phyloP scores from a whole-genome alignment of 2,888 invertebrate genomes.

The Drosophila meridionalis region DNA sequence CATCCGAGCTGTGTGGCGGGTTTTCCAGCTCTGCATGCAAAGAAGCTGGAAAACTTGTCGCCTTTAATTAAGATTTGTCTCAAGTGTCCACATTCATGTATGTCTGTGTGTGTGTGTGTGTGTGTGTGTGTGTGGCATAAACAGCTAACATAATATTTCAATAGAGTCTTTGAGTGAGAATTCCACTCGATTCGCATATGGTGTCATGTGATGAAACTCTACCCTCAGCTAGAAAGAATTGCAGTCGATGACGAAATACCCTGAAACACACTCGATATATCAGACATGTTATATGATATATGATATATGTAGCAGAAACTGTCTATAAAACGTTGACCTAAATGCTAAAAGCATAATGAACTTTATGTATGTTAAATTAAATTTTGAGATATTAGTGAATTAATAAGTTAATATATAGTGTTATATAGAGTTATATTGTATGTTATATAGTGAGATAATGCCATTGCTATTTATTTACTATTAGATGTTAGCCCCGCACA shows the following conservation, averaged over 20 bases:
- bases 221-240: not conserved
- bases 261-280: not conserved
- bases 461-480: too few species aligned
- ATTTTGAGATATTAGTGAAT: not conserved
- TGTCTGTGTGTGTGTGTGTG: not conserved
- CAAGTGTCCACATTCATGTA: constrained; percentile 32
- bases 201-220: constrained; percentile 8
- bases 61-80: constrained; percentile 54
- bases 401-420: not conserved
- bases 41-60: constrained; percentile 27
- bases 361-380: not conserved
- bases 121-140: not conserved
- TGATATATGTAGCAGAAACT: not conserved
- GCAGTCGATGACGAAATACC: not conserved
- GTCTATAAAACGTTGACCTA: not conserved
- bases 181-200: constrained; percentile 1
- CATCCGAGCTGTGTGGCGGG: constrained; percentile 3
- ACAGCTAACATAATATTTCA: constrained; percentile 11
- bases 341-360: not conserved
- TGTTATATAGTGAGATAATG: not conserved
- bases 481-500: not conserved
- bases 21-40: constrained; percentile 7
- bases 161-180: constrained; percentile 5
- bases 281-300: not conserved
- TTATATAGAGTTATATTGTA: too few species aligned